phyloP scores from a whole-genome alignment of 2,113 vertebrate genomes.

The Cephalopterus ornatus region DNA sequence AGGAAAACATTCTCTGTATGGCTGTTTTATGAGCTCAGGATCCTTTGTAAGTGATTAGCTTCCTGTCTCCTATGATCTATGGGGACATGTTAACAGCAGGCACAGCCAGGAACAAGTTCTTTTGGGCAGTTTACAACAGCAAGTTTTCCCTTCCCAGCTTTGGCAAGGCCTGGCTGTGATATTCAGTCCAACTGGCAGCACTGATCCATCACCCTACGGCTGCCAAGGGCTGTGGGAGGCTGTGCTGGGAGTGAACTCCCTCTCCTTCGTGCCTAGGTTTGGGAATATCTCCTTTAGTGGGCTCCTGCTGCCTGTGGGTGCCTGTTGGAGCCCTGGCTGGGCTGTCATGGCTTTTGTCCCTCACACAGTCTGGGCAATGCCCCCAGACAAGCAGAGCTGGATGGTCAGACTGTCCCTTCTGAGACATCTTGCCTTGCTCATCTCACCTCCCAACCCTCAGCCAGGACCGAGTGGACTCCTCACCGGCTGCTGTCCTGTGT shows the following conservation, averaged over 20 bases:
- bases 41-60: background rate
- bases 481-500: accelerated
- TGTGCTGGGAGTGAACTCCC: background rate
- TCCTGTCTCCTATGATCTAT: background rate
- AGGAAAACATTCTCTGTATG: background rate
- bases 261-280: background rate
- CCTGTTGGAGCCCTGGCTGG: background rate
- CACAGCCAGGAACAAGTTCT: background rate
- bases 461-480: background rate
- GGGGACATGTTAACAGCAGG: background rate
- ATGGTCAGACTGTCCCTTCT: background rate
- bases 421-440: background rate
- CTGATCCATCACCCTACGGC: background rate
- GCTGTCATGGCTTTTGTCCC: background rate
- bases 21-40: background rate
- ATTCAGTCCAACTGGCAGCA: background rate
- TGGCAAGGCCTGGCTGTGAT: background rate
- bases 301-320: background rate
- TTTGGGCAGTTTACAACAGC: background rate
- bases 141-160: background rate
- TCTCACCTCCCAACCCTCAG: background rate
- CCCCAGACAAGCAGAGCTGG: background rate
- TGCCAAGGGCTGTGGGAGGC: background rate
- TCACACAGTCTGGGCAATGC: background rate
- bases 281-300: background rate